phyloP scores from a whole-genome alignment of 2,113 vertebrate species.

The Balaenoptera acutorostrata region DNA sequence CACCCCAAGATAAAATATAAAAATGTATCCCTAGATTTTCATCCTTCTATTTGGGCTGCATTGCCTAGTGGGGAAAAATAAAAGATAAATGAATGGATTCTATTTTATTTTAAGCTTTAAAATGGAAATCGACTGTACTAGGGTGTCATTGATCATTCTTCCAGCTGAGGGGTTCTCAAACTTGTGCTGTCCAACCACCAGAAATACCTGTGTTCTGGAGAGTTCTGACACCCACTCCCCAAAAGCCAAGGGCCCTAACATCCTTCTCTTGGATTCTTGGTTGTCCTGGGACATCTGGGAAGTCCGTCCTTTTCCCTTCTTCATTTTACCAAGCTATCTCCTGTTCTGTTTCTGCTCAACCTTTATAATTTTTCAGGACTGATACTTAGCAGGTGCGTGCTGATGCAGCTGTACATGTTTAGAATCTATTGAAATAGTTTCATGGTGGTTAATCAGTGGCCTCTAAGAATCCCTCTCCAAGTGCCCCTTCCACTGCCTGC shows the following conservation, averaged over 20 bases:
- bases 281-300: neutral
- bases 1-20: neutral
- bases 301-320: neutral
- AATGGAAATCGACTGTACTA: neutral
- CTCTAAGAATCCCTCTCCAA: neutral
- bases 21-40: neutral
- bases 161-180: neutral
- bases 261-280: neutral
- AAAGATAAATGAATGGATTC: neutral
- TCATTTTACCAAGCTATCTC: neutral
- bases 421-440: neutral
- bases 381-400: neutral
- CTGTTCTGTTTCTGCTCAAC: neutral
- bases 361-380: neutral
- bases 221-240: fast-evolving
- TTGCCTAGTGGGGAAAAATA: neutral
- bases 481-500: neutral
- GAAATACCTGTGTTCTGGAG: fast-evolving
- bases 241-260: neutral
- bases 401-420: neutral
- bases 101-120: neutral
- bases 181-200: neutral
- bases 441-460: neutral
- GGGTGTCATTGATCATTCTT: neutral
- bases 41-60: neutral